A percentile compares a stretch with the other conserved stretches of the same genome.
Evolutionary conservation across 2,888 invertebrate genomes (phyloP).

Genomic region (Conistra vaccinii): DNA sequence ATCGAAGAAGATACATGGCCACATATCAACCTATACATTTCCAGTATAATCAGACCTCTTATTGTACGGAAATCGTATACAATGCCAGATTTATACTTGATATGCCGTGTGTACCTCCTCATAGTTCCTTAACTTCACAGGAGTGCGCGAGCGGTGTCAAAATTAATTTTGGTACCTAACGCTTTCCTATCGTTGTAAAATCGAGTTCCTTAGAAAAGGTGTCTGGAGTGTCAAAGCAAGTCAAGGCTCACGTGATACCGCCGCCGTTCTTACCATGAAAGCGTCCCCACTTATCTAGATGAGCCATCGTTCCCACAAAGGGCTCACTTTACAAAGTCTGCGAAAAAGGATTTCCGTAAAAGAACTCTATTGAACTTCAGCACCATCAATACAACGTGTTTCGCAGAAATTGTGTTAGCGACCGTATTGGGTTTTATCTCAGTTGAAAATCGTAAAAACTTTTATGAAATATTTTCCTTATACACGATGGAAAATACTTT

Average conservation of each 20-base stretch:
- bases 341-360: slow-evolving; percentile 76
- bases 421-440: slow-evolving; percentile 33
- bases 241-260: slow-evolving; percentile 67
- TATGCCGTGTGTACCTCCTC: too few species aligned
- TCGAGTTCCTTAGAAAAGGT: slow-evolving; percentile 65
- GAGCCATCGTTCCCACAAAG: slow-evolving; percentile 85
- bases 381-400: slow-evolving; percentile 58
- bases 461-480: slow-evolving; percentile 32
- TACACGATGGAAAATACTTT: neutral
- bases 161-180: slow-evolving; percentile 57
- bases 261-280: slow-evolving; percentile 76
- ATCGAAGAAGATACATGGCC: neutral
- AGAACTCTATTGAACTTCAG: slow-evolving; percentile 74
- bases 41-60: too few species aligned
- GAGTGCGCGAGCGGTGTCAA: slow-evolving; percentile 37
- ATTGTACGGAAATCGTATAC: too few species aligned
- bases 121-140: neutral
- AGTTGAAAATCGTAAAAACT: slow-evolving; percentile 10
- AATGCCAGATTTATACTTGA: too few species aligned
- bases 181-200: slow-evolving; percentile 51
- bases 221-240: slow-evolving; percentile 65
- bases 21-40: too few species aligned
- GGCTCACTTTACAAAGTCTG: slow-evolving; percentile 73
- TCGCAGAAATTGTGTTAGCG: slow-evolving; percentile 61
- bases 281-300: slow-evolving; percentile 88